A percentile compares a stretch with the other conserved stretches of the same genome.
Conservation (phyloP, 2,888 invertebrate species). For the Ectropis crepuscularia region DNA sequence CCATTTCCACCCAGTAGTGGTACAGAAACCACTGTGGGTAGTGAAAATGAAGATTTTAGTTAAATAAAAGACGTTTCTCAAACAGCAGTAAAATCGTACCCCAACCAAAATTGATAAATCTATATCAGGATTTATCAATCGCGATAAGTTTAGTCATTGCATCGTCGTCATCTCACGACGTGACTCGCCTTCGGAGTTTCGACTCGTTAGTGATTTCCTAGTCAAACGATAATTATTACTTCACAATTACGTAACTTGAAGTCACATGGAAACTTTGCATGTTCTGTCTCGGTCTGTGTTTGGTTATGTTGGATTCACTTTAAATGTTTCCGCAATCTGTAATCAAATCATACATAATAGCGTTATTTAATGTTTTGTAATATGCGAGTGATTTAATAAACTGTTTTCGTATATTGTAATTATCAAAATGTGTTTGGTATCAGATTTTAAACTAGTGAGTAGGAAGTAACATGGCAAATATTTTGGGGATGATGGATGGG, state of each 20-base stretch:
- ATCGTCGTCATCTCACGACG: conserved; percentile 45
- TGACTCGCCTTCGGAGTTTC: conserved; percentile 46
- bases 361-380: conserved; percentile 2
- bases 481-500: too few relatives aligned
- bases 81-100: too few relatives aligned
- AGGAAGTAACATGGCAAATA: too few relatives aligned
- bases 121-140: conserved; percentile 31
- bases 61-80: too few relatives aligned
- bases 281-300: conserved; percentile 26
- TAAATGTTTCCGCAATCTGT: conserved; percentile 5
- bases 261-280: conserved; percentile 37
- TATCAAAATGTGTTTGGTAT: too few relatives aligned
- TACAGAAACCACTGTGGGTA: too few relatives aligned
- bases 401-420: not conserved
- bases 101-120: too few relatives aligned
- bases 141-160: conserved; percentile 31
- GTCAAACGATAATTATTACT: conserved; percentile 51
- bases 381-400: not conserved
- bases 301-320: conserved; percentile 12
- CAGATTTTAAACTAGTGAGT: too few relatives aligned
- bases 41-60: too few relatives aligned
- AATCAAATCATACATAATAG: conserved; percentile 19
- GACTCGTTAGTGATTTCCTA: conserved; percentile 50
- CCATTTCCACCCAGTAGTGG: too few relatives aligned
- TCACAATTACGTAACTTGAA: conserved; percentile 47